Evolutionary conservation across 2,113 vertebrate genomes (phyloP), one percentile per base, ranked within the genome.

Genomic region (Eclectus roratus): DNA sequence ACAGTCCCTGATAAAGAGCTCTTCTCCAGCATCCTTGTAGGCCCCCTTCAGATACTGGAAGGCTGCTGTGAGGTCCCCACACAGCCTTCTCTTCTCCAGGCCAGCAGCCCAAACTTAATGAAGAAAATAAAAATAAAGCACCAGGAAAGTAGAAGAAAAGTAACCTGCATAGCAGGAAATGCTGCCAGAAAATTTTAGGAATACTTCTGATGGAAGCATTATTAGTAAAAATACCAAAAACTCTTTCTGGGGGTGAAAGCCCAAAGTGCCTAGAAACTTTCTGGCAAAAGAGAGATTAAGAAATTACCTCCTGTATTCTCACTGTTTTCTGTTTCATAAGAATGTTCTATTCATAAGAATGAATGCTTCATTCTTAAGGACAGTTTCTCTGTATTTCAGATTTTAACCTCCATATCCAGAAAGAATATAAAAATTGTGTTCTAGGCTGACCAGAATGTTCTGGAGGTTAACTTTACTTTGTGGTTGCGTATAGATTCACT

Each of bases 111-210:
- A n/a, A 35, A 58, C 13, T 58, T 16, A 58, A 35, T 35, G 24
- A 24, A 35, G 11, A 0, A 7, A 14, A 23, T 7, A 21, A 29
- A 43, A 9, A 8, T 3, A 56, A 28, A 17, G 21, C 6, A 23
- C 20, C 56, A 58, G 6, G 6, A 58, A 23, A 35, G 21, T 16
- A 35, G 56, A 11, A 13, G 29, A 29, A 24, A 69, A 33, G 2
- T 9, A 66, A 47, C 2, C 1, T 0, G 0, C 28, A 17, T 5
- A 33, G 35, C 39, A 70, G 15, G 5, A 56, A 70, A 61, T 20
- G 17, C 18, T 84, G 24, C 29, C 23, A 64, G 19, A 69, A 90
- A 46, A 65, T 35, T 16, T 66, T 80, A 47, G 18, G n/a, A 80
- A 55, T 44, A 47, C 13, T 73, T 89, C 17, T 53, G 25, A 60